These are phyloP conservation scores for Pteropus rufus DNA, from an alignment of 2,797 vertebrate species.

Conservation along the genomic window DNA sequence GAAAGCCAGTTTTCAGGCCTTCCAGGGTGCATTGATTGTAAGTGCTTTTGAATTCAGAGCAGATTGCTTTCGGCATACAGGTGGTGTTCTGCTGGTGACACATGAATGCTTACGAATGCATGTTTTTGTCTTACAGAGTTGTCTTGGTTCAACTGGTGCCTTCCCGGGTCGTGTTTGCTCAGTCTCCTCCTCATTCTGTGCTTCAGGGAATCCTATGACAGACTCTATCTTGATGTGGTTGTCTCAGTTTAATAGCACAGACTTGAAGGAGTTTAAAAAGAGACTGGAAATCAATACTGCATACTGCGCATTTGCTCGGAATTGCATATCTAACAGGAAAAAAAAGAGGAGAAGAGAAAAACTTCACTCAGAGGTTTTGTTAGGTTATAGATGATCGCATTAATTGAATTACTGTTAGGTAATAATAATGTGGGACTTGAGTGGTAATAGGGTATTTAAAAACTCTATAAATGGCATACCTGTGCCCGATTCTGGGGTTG, in stretches of 20 bases:
- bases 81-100: background rate
- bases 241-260: conserved; percentile 89
- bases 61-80: background rate
- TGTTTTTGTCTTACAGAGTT: conserved; percentile 87
- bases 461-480: conserved; percentile 55
- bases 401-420: conserved; percentile 66
- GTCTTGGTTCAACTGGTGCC: conserved; percentile 99
- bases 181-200: conserved; percentile 95
- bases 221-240: conserved; percentile 97
- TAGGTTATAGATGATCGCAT: conserved; percentile 57
- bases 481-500: conserved; percentile 47
- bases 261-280: conserved; percentile 61
- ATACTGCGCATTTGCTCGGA: conserved; percentile 78
- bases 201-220: conserved; percentile 98
- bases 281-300: conserved; percentile 68
- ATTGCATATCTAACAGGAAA: conserved; percentile 82
- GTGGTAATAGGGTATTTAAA: conserved; percentile 52
- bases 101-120: background rate
- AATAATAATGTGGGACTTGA: conserved; percentile 58
- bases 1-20: background rate
- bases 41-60: background rate
- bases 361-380: conserved; percentile 68
- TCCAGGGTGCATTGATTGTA: background rate
- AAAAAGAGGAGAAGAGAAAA: conserved; percentile 62
- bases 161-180: conserved; percentile 95